These are phyloP conservation scores for Pandemis cinnamomeana DNA, from an alignment of 2,888 invertebrate genomes.

Conservation along the genomic window DNA sequence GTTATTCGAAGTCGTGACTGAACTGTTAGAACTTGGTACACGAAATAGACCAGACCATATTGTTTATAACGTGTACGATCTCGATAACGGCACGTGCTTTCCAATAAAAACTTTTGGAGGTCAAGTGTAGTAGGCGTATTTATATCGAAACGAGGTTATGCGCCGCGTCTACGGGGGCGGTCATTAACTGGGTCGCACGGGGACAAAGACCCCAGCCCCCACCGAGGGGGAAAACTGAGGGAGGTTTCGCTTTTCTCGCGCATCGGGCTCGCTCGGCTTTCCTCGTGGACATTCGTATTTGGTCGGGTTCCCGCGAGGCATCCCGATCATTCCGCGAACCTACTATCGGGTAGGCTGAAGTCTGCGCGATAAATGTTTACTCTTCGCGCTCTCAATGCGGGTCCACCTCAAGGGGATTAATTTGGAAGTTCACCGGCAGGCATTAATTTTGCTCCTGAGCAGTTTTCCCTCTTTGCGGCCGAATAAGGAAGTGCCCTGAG, in stretches of 20 bases:
- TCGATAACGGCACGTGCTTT: slow-evolving; percentile 79
- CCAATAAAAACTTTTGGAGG: slow-evolving; percentile 84
- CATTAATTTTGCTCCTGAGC: slow-evolving; percentile 66
- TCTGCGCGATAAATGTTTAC: slow-evolving; percentile 68
- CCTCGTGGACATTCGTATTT: slow-evolving; percentile 53
- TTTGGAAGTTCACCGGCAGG: slow-evolving; percentile 69
- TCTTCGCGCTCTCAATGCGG: slow-evolving; percentile 61
- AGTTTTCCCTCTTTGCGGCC: slow-evolving; percentile 71
- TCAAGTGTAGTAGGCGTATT: slow-evolving; percentile 85
- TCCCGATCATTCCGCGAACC: slow-evolving; percentile 67
- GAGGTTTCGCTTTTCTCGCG: slow-evolving; percentile 76
- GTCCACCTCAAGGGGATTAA: slow-evolving; percentile 77
- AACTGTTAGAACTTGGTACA: neutral
- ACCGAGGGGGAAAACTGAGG: slow-evolving; percentile 63
- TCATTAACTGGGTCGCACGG: slow-evolving; percentile 84
- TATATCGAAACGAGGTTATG: slow-evolving; percentile 81
- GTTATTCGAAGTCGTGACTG: neutral
- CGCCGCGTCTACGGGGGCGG: slow-evolving; percentile 79
- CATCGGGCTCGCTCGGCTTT: slow-evolving; percentile 46
- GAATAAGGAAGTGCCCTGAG: slow-evolving; percentile 56
- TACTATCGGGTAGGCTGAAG: slow-evolving; percentile 48
- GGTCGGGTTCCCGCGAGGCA: slow-evolving; percentile 63
- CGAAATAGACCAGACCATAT: slow-evolving; percentile 46
- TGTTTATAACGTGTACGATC: slow-evolving; percentile 73
- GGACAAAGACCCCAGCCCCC: slow-evolving; percentile 77